A percentile compares a stretch with the other conserved stretches of the same genome.
These are phyloP conservation scores for Diacarnus erythraeanus DNA, from an alignment of 37 sponge, comb jelly and placozoan species.

Conservation along the genomic window DNA sequence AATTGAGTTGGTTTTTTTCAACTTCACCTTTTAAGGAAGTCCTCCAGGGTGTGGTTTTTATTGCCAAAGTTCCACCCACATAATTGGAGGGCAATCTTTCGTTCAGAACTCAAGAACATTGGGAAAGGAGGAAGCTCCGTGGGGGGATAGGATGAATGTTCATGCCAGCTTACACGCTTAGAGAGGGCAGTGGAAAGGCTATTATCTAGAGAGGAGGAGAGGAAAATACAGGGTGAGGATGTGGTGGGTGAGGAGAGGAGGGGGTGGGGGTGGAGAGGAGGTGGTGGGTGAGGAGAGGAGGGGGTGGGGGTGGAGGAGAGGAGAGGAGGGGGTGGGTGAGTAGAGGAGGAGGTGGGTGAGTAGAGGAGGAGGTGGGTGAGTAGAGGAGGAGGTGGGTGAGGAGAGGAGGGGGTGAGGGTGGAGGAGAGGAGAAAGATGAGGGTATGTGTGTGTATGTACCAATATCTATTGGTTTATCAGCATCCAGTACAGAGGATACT, in stretches of 20 bases:
- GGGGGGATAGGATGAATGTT: neutral
- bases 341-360: neutral
- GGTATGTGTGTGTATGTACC: neutral
- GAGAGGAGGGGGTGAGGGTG: too few relatives aligned
- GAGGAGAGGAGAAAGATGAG: neutral
- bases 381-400: too few relatives aligned
- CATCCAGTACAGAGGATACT: slow-evolving; percentile 5
- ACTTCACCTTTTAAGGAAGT: slow-evolving; percentile 62
- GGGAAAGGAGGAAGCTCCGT: slow-evolving; percentile 31
- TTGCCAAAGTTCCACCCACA: slow-evolving; percentile 76
- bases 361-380: neutral
- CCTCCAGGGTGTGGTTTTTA: slow-evolving; percentile 34
- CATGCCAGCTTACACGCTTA: slow-evolving; percentile 25
- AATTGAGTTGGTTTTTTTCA: neutral
- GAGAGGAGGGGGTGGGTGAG: neutral
- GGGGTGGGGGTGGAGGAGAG: neutral
- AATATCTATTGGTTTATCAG: neutral
- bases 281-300: neutral
- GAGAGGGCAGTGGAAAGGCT: neutral
- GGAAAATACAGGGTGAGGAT: slow-evolving; percentile 14
- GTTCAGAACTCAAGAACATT: slow-evolving; percentile 18
- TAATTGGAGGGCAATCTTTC: slow-evolving; percentile 38
- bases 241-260: slow-evolving; percentile 10
- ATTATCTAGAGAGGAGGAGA: neutral
- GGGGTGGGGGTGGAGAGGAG: slow-evolving; percentile 8